phyloP scores from a whole-genome alignment of 2,888 invertebrate species.

The Mesochorus sp. region DNA sequence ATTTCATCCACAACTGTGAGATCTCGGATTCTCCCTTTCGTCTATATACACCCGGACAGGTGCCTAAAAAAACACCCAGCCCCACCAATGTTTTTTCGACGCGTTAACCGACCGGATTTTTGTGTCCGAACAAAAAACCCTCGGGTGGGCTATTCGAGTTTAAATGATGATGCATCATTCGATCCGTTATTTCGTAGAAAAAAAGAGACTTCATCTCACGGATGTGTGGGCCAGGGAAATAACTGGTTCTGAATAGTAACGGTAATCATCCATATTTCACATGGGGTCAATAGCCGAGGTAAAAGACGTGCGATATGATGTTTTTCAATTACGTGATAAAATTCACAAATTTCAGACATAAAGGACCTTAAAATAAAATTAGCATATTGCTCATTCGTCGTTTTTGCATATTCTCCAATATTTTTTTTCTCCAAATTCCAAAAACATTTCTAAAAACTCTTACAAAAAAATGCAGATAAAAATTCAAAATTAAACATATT shows the following conservation, averaged over 20 bases:
- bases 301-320: neutral
- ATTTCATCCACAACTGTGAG: conserved; percentile 20
- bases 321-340: too few species aligned
- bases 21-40: conserved; percentile 26
- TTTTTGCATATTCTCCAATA: too few species aligned
- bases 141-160: conserved; percentile 37
- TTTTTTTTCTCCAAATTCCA: too few species aligned
- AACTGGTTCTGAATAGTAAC: conserved; percentile 47
- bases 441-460: neutral
- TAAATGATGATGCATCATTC: conserved; percentile 33
- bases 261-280: conserved; percentile 39
- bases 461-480: neutral
- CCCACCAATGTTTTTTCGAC: conserved; percentile 49
- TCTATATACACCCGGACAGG: conserved; percentile 38
- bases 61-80: neutral
- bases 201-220: conserved; percentile 48
- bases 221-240: conserved; percentile 19
- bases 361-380: too few species aligned
- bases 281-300: conserved; percentile 36
- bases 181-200: conserved; percentile 48
- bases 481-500: too few species aligned
- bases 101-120: conserved; percentile 52
- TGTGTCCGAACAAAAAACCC: conserved; percentile 19
- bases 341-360: neutral
- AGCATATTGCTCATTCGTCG: too few species aligned